A percentile compares a stretch with the other conserved stretches of the same genome.
Evolutionary conservation across 1,140 invertebrate genomes (phyloP).

Genomic region (Cydia splendana): DNA sequence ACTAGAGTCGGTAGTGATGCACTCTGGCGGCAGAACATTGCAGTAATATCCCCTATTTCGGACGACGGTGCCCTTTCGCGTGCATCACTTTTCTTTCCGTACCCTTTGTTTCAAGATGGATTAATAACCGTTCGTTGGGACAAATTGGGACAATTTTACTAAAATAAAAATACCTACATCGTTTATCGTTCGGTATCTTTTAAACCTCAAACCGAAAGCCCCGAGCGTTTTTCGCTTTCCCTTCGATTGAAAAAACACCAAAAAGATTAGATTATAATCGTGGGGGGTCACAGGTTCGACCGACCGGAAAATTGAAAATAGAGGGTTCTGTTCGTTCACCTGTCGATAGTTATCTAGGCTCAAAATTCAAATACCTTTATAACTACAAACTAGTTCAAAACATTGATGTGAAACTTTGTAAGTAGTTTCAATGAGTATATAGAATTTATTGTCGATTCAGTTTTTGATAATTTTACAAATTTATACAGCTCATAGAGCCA

Average conservation of each 20-base stretch:
- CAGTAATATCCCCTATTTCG: too few relatives aligned
- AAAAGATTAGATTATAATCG: conserved; percentile 4
- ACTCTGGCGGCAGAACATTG: too few relatives aligned
- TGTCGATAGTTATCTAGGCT: conserved; percentile 16
- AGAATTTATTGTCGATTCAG: too few relatives aligned
- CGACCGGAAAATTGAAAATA: conserved; percentile 13
- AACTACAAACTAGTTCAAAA: neutral
- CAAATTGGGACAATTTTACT: too few relatives aligned
- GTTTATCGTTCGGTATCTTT: neutral
- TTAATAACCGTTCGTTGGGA: too few relatives aligned
- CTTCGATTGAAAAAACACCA: conserved; percentile 13
- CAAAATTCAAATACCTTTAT: neutral
- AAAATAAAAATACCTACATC: neutral
- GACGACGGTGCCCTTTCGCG: too few relatives aligned
- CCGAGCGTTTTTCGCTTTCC: neutral
- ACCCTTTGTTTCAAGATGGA: too few relatives aligned
- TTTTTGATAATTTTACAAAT: too few relatives aligned
- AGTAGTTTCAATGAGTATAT: too few relatives aligned
- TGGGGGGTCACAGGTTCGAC: neutral
- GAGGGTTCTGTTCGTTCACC: neutral
- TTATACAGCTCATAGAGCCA: too few relatives aligned
- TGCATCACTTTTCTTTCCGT: too few relatives aligned
- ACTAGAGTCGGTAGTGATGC: too few relatives aligned
- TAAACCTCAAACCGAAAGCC: neutral
- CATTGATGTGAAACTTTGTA: neutral